Evolutionary conservation across 2,113 vertebrate genomes (phyloP), one percentile per base, ranked within the genome.

Genomic region (Grus americana): DNA sequence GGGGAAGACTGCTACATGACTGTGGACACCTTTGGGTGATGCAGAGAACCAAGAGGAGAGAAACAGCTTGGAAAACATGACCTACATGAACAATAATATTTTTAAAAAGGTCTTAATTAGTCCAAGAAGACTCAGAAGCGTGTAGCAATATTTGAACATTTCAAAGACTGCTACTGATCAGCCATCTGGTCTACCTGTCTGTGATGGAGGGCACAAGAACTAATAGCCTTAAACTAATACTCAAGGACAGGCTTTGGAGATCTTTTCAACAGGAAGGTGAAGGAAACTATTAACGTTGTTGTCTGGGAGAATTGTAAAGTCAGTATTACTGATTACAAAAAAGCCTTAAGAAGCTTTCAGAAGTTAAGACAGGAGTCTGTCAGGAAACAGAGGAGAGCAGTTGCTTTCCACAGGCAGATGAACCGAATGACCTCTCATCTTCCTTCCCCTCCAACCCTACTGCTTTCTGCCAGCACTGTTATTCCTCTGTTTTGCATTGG

Each of bases 401-500:
- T 20, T 58, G 13, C 4, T 75, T 11, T 30, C n/a, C 67, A 29
- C 13, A 59, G 13, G 21, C 24, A 86, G 42, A 57, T 58, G 49
- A 86, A 52, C 16, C 2, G 8, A 46, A 50, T 1, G 1, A 36
- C 9, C 19, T 59, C 29, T 20, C 4, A 1, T 13, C 7, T 67
- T 40, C 8, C 44, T 84, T 80, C 10, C 5, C 11, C 38, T 82
- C 40, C 40, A 86, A 12, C 18, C 16, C 18, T 24, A 29, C 15
- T 1, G 2, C 16, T 59, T 50, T 65, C 27, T 66, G 12, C 15
- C 23, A 74, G 16, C 16, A 47, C 30, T 49, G 9, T 32, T 65
- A 27, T 11, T 65, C 15, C 19, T 61, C 5, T 23, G 2, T 46
- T 62, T 76, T 92, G 2, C 14, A 7, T 1, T 27, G 49, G 5